Conservation (phyloP, 2,113 vertebrate species). For the Sphaerodactylus townsendi region DNA sequence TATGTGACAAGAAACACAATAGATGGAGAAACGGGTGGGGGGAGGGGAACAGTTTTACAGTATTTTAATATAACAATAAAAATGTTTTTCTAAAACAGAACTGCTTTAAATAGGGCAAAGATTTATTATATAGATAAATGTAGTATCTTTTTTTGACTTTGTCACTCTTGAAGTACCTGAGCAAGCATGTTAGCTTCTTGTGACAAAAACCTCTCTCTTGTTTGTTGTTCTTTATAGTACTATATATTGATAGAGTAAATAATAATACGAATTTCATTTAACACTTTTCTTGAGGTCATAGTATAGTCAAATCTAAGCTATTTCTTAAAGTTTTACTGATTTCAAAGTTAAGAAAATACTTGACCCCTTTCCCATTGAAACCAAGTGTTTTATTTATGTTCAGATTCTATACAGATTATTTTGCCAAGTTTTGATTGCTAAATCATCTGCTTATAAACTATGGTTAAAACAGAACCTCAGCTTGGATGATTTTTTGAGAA, state of each 20-base stretch:
- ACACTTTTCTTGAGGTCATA: background rate
- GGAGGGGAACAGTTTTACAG: background rate
- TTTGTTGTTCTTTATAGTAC: no score
- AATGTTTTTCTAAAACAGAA: background rate
- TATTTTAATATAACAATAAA: background rate
- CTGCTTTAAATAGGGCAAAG: no score
- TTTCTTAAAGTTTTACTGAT: no score
- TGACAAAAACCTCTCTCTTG: no score
- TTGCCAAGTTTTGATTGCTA: background rate
- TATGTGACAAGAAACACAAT: background rate
- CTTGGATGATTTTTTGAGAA: background rate
- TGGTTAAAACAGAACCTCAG: background rate
- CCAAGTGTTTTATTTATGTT: background rate
- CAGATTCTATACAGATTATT: no score
- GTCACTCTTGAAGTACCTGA: no score
- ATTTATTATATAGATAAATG: no score
- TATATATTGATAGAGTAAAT: no score
- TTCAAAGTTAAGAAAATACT: background rate
- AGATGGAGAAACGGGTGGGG: background rate
- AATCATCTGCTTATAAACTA: background rate
- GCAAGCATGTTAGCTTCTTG: no score
- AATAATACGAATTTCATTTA: background rate
- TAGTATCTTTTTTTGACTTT: no score
- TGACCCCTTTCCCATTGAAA: background rate
- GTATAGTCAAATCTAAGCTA: background rate